Percentiles rank a stretch among this genome's conserved stretches.
These are phyloP conservation scores for Scaptomyza parva DNA, from an alignment of 2,888 invertebrate species.

Conservation along the genomic window DNA sequence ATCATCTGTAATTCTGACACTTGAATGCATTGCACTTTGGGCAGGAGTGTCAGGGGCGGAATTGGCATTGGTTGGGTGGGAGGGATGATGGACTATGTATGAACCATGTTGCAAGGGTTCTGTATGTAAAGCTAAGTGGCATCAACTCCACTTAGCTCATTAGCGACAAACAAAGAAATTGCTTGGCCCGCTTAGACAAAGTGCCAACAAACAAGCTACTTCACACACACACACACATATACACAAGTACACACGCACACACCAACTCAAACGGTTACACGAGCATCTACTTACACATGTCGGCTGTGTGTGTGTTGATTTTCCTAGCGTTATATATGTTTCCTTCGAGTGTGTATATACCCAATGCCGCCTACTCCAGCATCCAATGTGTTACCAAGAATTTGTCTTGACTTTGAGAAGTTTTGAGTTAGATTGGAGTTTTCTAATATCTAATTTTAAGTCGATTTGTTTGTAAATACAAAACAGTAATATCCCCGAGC, in stretches of 20 bases:
- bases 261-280: conserved; percentile 1
- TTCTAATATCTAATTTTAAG: conserved; percentile 9
- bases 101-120: conserved; percentile 29
- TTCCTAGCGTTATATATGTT: conserved; percentile 8
- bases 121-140: conserved; percentile 30
- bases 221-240: conserved; percentile 9
- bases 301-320: conserved; percentile 25
- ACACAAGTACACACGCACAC: background rate
- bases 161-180: conserved; percentile 66
- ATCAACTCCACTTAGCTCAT: conserved; percentile 53
- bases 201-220: conserved; percentile 62
- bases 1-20: conserved; percentile 7
- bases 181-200: conserved; percentile 67
- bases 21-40: conserved; percentile 3
- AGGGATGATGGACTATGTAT: background rate
- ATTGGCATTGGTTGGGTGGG: background rate
- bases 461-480: conserved; percentile 42
- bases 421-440: conserved; percentile 12
- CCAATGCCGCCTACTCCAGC: conserved; percentile 58
- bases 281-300: conserved; percentile 52
- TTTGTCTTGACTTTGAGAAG: conserved; percentile 1
- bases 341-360: conserved; percentile 49
- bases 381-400: conserved; percentile 29
- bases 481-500: conserved; percentile 63
- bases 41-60: background rate